Evolutionary conservation across 2,888 invertebrate genomes (phyloP), one percentile per base, ranked within the genome.

Genomic region (Lampropteryx suffumata): DNA sequence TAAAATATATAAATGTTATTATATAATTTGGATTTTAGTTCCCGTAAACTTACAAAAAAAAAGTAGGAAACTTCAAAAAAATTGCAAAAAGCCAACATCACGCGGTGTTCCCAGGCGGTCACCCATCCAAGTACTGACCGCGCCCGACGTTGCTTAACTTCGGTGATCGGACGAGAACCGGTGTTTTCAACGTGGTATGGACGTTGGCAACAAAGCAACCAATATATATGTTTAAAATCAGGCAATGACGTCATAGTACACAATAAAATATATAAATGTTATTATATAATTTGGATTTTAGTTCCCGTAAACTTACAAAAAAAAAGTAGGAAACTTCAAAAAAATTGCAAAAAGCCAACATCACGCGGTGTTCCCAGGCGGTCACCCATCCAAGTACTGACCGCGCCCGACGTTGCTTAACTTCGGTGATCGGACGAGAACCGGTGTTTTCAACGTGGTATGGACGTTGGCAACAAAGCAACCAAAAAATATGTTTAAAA

Each of bases 91-190:
- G 71, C 70, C 71, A 70, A 70, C 69, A 57, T 58, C 69, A 71
- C 70, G 68, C 50, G 65, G 75, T 77, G 77, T 77, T 78, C 75
- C 74, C 76, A 83, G 79, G 82, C 82, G 82, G 84, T 85, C 85
- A 85, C 84, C 84, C 86, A 85, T 85, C 84, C 82, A 87, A 85
- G 85, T 86, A 86, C 84, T 85, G 80, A 86, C 79, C 79, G 71
- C 84, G 84, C 83, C 85, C 84, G 80, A 84, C 76, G 83, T 82
- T 85, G 84, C 83, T 84, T 86, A 82, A 84, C 83, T 84, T 84
- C 85, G 84, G 86, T 86, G 85, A 86, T 86, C 85, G 84, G 85
- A 86, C 84, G 85, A 85, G 84, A 85, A 82, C 82, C 84, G 82
- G 84, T 83, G 84, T 80, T 62, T 82, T 84, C 82, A 84, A 82